phyloP scores from a whole-genome alignment of 2,888 invertebrate genomes.

The Epistrophe eligans region DNA sequence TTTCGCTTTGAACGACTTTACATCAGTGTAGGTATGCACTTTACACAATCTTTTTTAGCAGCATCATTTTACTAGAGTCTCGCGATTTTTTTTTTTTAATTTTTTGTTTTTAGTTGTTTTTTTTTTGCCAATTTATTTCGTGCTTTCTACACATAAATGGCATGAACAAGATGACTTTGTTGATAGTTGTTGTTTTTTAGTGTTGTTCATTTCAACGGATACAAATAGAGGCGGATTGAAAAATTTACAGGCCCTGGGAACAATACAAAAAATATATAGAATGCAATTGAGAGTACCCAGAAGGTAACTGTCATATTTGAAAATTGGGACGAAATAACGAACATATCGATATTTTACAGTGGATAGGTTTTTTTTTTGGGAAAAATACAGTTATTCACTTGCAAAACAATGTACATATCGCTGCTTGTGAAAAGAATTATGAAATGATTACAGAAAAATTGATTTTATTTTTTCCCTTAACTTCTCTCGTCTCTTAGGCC shows the following conservation, averaged over 20 bases:
- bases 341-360: too few species aligned
- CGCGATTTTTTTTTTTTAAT: constrained; percentile 24
- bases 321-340: too few species aligned
- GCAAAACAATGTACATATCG: too few species aligned
- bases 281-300: too few species aligned
- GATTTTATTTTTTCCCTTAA: too few species aligned
- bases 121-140: constrained; percentile 64
- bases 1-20: constrained; percentile 34
- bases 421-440: too few species aligned
- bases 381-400: too few species aligned
- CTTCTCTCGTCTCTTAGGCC: too few species aligned
- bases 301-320: not conserved
- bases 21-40: constrained; percentile 6
- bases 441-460: too few species aligned
- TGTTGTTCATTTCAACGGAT: constrained; percentile 26
- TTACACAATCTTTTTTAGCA: constrained; percentile 53
- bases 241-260: not conserved
- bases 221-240: not conserved
- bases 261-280: not conserved
- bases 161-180: constrained; percentile 61
- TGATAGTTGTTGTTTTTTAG: constrained; percentile 6
- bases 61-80: constrained; percentile 37
- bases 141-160: constrained; percentile 75
- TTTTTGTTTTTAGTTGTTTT: constrained; percentile 35
- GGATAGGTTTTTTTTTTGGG: too few species aligned